These are phyloP conservation scores for Oreotragus oreotragus DNA, from an alignment of 2,113 vertebrate genomes.

Conservation along the genomic window DNA sequence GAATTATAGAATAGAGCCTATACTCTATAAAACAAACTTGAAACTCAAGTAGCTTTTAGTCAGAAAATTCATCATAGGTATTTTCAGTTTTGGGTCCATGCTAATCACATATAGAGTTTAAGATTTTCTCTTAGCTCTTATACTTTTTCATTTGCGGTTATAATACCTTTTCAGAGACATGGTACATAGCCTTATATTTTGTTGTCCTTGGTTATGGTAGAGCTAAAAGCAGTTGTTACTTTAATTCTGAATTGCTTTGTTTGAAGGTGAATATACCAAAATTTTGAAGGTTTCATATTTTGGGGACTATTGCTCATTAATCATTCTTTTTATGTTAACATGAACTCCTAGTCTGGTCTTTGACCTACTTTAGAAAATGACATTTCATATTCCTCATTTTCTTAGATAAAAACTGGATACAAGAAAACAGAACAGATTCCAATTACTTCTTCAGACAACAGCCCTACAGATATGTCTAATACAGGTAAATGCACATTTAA, in stretches of 20 bases:
- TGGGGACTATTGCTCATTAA: not conserved
- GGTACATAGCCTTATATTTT: not conserved
- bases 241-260: constrained; percentile 43
- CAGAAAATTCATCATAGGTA: not conserved
- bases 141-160: not conserved
- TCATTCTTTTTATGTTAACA: constrained; percentile 32
- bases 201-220: not conserved
- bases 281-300: constrained; percentile 40
- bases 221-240: constrained; percentile 34
- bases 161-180: constrained; percentile 7
- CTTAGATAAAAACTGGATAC: constrained; percentile 80
- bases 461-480: constrained; percentile 66
- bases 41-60: not conserved
- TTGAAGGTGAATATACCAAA: constrained; percentile 28
- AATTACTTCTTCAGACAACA: constrained; percentile 70
- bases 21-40: not conserved
- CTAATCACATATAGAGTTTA: not conserved
- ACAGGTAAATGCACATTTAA: constrained; percentile 78
- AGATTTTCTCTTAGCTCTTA: not conserved
- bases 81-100: not conserved
- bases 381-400: constrained; percentile 67
- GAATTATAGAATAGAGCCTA: not conserved
- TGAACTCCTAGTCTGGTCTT: constrained; percentile 44
- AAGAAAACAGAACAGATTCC: constrained; percentile 76
- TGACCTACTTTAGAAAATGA: constrained; percentile 67